These are phyloP conservation scores for Ladona fulva DNA, from an alignment of 1,140 invertebrate genomes.

Conservation along the genomic window DNA sequence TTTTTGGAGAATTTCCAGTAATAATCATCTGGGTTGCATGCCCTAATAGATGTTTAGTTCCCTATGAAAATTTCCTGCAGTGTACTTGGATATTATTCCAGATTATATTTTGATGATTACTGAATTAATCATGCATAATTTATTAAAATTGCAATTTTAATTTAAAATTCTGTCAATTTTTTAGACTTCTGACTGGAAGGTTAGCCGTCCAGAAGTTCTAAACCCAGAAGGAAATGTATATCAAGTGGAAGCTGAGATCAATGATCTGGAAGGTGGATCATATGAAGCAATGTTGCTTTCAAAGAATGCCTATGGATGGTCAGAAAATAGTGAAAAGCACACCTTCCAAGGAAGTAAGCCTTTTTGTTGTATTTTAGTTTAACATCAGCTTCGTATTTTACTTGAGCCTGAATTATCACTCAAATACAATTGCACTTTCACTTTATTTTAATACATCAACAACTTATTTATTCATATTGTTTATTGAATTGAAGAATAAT, in stretches of 20 bases:
- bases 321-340: neutral
- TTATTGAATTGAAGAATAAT: too few species aligned
- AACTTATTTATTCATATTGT: too few species aligned
- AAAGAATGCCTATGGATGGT: constrained; percentile 4
- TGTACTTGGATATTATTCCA: too few species aligned
- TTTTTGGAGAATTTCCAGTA: too few species aligned
- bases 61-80: too few species aligned
- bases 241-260: neutral
- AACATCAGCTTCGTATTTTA: too few species aligned
- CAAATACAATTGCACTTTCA: too few species aligned
- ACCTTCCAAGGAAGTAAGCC: neutral
- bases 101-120: too few species aligned
- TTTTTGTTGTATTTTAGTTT: neutral
- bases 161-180: neutral
- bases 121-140: neutral
- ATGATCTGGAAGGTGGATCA: neutral
- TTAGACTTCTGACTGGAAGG: neutral
- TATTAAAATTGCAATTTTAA: neutral
- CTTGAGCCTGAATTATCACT: too few species aligned
- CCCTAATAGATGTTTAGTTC: too few species aligned
- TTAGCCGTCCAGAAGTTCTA: neutral
- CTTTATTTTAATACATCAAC: too few species aligned
- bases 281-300: constrained; percentile 5
- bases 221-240: constrained; percentile 13
- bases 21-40: too few species aligned